Base-by-base conservation (phyloP, 2,888 invertebrate species). In the Eugnorisma glareosa region DNA sequence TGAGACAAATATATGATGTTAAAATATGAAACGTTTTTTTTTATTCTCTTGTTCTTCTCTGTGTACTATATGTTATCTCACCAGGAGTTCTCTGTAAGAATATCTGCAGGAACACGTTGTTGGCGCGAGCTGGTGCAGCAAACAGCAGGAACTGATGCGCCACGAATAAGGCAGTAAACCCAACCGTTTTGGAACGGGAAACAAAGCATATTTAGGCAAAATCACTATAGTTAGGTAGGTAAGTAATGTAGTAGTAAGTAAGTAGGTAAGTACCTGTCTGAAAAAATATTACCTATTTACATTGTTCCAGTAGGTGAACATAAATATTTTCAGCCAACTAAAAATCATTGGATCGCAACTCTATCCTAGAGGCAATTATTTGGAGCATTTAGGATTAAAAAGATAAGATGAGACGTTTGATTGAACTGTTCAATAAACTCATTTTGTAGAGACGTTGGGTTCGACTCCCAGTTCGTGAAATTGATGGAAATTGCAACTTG, bases 141-240 rank as follows among this genome's bases (percentile, higher is more conserved):
- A 98, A 93, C 99, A 99, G 97, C 80, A 99, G 97, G 96, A 99
- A 99, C 96, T 99, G 99, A 93, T 99, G 98, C 37, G 99, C 99
- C 48, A 99, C 99, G 92, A 99, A 99, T 83, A 99, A 98, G 7
- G 99, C 99, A 57, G 15, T 57, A 57, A 57, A 7, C 7, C 31
- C 18, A 59, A 57, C 59, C 7, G 18, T 31, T 24, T 51, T 51
- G 24, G 10, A 51, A 51, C 51, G 24, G 0, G 51, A 51, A 24
- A 11, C 11, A 51, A 51, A 51, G 24, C 51, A 51, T n/a, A 7
- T 51, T 51, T 51, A 51, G 51, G n/a, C 13, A n/a, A 24, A 54
- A n/a, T 13, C 54, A n/a, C 11, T 24, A n/a, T n/a, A 54, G n/a
- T 54, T n/a, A n/a, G 11, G 51, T 54, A n/a, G n/a, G 21, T 21